Evolutionary conservation across 2,888 invertebrate species (phyloP), one percentile per base, ranked within the genome.

Genomic region (Pemphredon lugubris): DNA sequence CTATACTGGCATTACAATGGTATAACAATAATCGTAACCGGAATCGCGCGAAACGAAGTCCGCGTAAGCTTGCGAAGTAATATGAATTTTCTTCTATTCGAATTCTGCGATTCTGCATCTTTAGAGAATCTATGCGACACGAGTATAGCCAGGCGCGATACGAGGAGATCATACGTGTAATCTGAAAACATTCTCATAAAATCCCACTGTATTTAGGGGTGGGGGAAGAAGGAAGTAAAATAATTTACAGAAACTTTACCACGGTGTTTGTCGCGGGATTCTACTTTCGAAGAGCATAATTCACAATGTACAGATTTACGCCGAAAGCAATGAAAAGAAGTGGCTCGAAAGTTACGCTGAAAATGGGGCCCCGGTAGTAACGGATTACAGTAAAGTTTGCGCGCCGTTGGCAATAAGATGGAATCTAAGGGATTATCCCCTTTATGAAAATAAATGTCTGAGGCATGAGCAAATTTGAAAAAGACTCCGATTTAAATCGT

Each of bases 371-470:
- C 11, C 2, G 30, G 26, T 55, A 32, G 50, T 69, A 55, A 66
- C 66, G 70, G 59, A 66, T 75, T 71, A 75, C 30, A 40, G 54
- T 57, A 26, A 59, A 65, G 47, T 67, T 61, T 32, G 42, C 44
- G 34, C 44, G 26, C 42, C 34, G 59, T 55, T 64, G 23, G 50
- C 58, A 55, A 61, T 58, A 59, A 65, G 55, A 66, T 40, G 44
- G 51, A 61, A 68, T 58, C 54, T 50, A 40, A 21, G 45, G 40
- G 51, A 75, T 72, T 72, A 69, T 57, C 54, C 57, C 30, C 57
- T 47, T 76, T 57, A 59, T 55, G 50, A 55, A 64, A 70, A 72
- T 57, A 64, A 72, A 75, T 60, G 72, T 39, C 26, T 40, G 6
- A 37, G 14, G 23, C 59, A 47, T 16, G 67, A 51, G 48, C 23